Conservation (phyloP, 2,797 vertebrate species). For the Myotis myotis region DNA sequence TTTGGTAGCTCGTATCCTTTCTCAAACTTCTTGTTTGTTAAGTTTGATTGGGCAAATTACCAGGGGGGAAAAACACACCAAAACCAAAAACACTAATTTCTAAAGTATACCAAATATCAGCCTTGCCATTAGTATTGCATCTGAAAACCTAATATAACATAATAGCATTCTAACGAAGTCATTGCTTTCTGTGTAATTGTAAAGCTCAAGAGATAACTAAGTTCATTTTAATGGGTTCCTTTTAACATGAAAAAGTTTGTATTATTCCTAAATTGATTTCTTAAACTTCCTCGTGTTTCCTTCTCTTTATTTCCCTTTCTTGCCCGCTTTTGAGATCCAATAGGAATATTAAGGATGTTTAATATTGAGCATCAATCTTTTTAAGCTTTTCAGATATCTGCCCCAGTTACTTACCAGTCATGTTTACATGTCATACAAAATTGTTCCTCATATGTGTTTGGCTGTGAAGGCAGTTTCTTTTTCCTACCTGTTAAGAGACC, state of each 20-base stretch:
- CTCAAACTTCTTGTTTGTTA: conserved; percentile 33
- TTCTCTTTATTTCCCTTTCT: conserved; percentile 59
- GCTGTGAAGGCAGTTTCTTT: conserved; percentile 66
- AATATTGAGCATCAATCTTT: conserved; percentile 41
- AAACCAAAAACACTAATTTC: not conserved
- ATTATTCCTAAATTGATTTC: conserved; percentile 39
- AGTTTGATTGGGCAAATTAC: conserved; percentile 42
- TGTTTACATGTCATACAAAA: conserved; percentile 43
- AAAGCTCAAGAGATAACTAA: conserved; percentile 48
- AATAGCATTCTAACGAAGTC: conserved; percentile 34
- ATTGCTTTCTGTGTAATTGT: conserved; percentile 28
- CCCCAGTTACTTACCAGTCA: conserved; percentile 50
- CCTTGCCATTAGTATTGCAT: conserved; percentile 31
- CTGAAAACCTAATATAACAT: conserved; percentile 51
- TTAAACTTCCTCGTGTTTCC: conserved; percentile 4
- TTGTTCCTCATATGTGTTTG: conserved; percentile 55
- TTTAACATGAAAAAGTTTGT: conserved; percentile 54
- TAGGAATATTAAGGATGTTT: conserved; percentile 38
- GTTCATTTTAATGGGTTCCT: conserved; percentile 29
- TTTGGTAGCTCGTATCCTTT: conserved; percentile 29
- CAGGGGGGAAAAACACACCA: not conserved
- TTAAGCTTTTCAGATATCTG: conserved; percentile 63
- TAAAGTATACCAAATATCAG: conserved; percentile 55
- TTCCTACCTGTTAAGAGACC: conserved; percentile 76
- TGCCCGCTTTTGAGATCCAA: conserved; percentile 31